These are phyloP conservation scores for Paraplagusia blochii DNA, from an alignment of 2,113 vertebrate species.

Conservation along the genomic window DNA sequence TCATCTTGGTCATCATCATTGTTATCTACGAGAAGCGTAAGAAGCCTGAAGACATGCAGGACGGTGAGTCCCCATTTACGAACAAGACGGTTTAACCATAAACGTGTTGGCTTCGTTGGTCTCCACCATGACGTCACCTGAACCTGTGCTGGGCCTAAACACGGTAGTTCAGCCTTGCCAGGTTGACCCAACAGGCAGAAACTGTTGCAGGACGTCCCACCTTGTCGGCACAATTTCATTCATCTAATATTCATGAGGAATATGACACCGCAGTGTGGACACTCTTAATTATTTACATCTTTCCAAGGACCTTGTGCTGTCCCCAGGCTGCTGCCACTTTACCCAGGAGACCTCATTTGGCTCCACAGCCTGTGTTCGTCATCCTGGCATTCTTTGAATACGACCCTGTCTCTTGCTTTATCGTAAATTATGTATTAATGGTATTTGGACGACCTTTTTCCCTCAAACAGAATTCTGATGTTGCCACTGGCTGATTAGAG, in stretches of 20 bases:
- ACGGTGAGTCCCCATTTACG: slow-evolving; percentile 80
- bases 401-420: slow-evolving; percentile 6
- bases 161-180: slow-evolving; percentile 67
- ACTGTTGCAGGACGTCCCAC: slow-evolving; percentile 51
- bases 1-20: slow-evolving; percentile 94
- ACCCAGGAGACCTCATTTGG: slow-evolving; percentile 11
- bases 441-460: slow-evolving; percentile 55
- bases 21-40: slow-evolving; percentile 98
- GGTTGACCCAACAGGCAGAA: slow-evolving; percentile 36
- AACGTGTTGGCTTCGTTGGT: not conserved
- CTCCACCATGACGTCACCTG: slow-evolving; percentile 29
- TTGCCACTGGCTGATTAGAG: slow-evolving; percentile 40
- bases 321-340: slow-evolving; percentile 25
- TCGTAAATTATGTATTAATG: slow-evolving; percentile 52
- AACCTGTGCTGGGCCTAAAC: slow-evolving; percentile 36
- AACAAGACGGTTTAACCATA: not conserved
- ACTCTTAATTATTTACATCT: slow-evolving; percentile 61
- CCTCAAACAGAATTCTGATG: slow-evolving; percentile 51
- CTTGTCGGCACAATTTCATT: slow-evolving; percentile 60
- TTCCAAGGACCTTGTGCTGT: slow-evolving; percentile 41
- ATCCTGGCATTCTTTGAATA: slow-evolving; percentile 17
- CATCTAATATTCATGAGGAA: slow-evolving; percentile 69
- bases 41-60: slow-evolving; percentile 94
- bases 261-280: slow-evolving; percentile 55
- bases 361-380: not conserved